phyloP scores from a whole-genome alignment of 2,888 invertebrate species.

The Kuschelorhynchus macadamiae region DNA sequence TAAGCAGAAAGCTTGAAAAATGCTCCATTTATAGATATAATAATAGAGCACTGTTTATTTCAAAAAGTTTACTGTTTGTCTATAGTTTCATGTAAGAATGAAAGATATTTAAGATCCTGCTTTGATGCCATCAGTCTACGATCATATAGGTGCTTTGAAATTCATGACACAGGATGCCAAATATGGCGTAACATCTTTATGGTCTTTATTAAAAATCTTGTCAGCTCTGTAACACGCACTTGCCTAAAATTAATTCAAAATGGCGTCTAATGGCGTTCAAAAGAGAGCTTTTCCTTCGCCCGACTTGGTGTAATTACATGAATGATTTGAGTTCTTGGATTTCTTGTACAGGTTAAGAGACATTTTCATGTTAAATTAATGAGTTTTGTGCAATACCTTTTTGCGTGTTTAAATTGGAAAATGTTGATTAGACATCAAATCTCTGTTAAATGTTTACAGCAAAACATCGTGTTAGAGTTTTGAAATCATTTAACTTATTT shows the following conservation, averaged over 20 bases:
- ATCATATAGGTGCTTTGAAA: not conserved
- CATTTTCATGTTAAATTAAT: conserved; percentile 29
- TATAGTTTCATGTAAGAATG: too few species aligned
- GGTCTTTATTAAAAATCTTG: conserved; percentile 48
- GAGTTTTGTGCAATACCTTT: conserved; percentile 16
- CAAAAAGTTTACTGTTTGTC: too few species aligned
- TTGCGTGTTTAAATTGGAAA: conserved; percentile 3
- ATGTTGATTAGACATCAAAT: conserved; percentile 2
- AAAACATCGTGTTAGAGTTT: too few species aligned
- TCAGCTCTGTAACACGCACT: conserved; percentile 32
- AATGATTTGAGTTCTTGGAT: conserved; percentile 35
- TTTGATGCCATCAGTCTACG: too few species aligned
- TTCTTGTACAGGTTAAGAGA: conserved; percentile 28
- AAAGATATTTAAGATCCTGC: too few species aligned
- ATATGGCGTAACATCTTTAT: conserved; percentile 44
- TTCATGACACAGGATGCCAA: conserved; percentile 18
- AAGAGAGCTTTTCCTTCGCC: conserved; percentile 25
- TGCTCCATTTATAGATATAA: too few species aligned
- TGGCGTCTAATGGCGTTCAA: conserved; percentile 44
- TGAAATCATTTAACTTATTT: too few species aligned
- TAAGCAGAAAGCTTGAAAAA: too few species aligned
- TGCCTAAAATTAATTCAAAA: conserved; percentile 46
- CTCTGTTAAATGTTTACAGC: too few species aligned
- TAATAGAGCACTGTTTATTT: too few species aligned
- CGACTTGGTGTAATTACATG: conserved; percentile 31